Evolutionary conservation across 2,797 vertebrate species (phyloP).

Genomic region (Betta splendens): DNA sequence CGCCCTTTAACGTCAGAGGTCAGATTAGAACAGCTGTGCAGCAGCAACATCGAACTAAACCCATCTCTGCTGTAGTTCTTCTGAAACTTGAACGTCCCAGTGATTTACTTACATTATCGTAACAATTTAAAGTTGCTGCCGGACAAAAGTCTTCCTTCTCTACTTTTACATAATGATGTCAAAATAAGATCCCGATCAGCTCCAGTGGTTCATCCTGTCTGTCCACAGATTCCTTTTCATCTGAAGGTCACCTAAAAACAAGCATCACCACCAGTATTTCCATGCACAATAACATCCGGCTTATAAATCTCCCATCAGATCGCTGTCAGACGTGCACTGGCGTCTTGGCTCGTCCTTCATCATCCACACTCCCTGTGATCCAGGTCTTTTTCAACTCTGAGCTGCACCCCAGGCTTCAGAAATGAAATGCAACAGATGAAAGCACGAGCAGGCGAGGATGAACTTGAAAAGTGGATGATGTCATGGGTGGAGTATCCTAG

Average conservation of each 20-base stretch:
- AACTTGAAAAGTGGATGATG: conserved; percentile 80
- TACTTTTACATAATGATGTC: conserved; percentile 2
- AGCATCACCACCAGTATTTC: neutral
- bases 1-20: conserved; percentile 50
- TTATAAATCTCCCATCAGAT: neutral
- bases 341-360: conserved; percentile 2
- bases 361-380: conserved; percentile 10
- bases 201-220: neutral
- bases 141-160: conserved; percentile 1
- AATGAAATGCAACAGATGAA: conserved; percentile 74
- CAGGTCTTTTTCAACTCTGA: conserved; percentile 20
- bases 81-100: neutral
- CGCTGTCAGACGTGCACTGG: neutral
- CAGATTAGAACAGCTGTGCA: conserved; percentile 28
- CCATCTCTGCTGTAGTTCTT: neutral
- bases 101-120: neutral
- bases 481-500: conserved; percentile 73
- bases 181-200: conserved; percentile 15
- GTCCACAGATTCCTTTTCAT: conserved; percentile 2
- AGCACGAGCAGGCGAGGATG: conserved; percentile 42
- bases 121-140: conserved; percentile 7
- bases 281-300: neutral
- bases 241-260: conserved; percentile 35
- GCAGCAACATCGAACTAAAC: conserved; percentile 8
- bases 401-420: conserved; percentile 9